A percentile compares a stretch with the other conserved stretches of the same genome.
phyloP scores from a whole-genome alignment of 1,140 invertebrate species.

The Nebria ingens region DNA sequence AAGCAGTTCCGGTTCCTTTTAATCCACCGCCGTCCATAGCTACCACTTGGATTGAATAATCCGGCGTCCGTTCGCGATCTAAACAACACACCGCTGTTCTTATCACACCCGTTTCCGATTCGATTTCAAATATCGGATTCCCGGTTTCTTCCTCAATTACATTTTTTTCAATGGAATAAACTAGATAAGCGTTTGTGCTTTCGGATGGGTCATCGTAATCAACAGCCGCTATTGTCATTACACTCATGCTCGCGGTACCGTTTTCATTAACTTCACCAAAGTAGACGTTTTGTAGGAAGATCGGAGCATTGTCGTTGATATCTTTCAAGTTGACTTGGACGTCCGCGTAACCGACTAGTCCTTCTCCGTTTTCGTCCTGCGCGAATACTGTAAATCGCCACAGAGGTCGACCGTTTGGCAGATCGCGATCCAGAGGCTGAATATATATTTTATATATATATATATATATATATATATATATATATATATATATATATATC shows the following conservation, averaged over 20 bases:
- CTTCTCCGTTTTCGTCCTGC: constrained; percentile 84
- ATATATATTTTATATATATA: no score
- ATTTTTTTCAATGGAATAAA: constrained; percentile 55
- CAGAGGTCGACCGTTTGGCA: constrained; percentile 90
- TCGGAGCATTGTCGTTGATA: constrained; percentile 81
- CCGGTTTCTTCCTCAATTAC: constrained; percentile 64
- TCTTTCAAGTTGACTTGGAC: constrained; percentile 69
- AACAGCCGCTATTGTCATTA: constrained; percentile 75
- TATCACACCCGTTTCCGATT: constrained; percentile 69
- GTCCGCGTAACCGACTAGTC: constrained; percentile 62
- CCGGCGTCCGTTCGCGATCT: constrained; percentile 79
- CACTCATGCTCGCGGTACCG: constrained; percentile 63
- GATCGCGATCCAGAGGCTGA: constrained; percentile 92
- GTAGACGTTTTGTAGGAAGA: constrained; percentile 63
- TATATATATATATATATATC: neutral
- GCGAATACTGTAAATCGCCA: constrained; percentile 98
- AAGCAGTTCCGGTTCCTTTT: constrained; percentile 57
- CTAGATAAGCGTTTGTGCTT: constrained; percentile 71
- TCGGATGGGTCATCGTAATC: constrained; percentile 77
- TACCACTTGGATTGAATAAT: constrained; percentile 72
- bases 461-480: no score
- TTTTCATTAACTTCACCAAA: constrained; percentile 73
- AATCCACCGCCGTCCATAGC: constrained; percentile 58
- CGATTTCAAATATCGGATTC: constrained; percentile 81
- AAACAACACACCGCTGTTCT: constrained; percentile 67